Base-by-base conservation (phyloP, 2,797 vertebrate species). In the Gallirallus australis region DNA sequence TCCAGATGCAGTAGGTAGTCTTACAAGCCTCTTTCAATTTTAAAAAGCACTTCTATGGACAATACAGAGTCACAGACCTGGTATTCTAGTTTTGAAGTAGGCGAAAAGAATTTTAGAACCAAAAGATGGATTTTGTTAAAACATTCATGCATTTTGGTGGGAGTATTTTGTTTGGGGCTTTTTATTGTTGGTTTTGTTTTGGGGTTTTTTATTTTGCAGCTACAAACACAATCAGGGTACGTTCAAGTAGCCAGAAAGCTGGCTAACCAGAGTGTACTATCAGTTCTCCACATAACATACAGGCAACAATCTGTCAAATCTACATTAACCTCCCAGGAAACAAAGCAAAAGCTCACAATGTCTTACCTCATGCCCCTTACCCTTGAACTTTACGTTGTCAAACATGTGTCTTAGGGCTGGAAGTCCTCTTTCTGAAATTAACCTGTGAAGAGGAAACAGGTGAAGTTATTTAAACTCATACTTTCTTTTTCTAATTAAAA, bases 341-440 rank as follows among this genome's bases (percentile, higher is more conserved):
- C 27, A 91, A 82, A 90, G 25, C 15, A 60, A n/a, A 63, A 71
- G 54, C 66, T 84, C 48, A 27, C 11, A 14, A 50, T 25, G 77
- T 90, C 97, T 98, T 82, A 99, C 99, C 99, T 99, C 99, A 2
- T 99, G 98, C 11, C 99, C 99, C 98, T 99, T 99, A 69, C 99
- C 99, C 98, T 98, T 99, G 94, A 99, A 99, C 63, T 95, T 98
- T 68, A 98, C 97, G 0, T 98, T 95, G 73, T 99, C 98, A 96
- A 99, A 99, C 93, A 99, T 54, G 7, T 98, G 98, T 30, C 99
- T 98, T 68, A 99, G 98, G 82, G 99, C 99, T 79, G 99, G 99
- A 86, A 99, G 98, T 89, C 99, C 99, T 97, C 98, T 97, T 66
- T 99, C 99, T 77, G 99, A 99, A 80, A 94, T 97, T 94, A 99